phyloP scores from a whole-genome alignment of 2,113 vertebrate species.

The Rhegmatorhina hoffmannsi region DNA sequence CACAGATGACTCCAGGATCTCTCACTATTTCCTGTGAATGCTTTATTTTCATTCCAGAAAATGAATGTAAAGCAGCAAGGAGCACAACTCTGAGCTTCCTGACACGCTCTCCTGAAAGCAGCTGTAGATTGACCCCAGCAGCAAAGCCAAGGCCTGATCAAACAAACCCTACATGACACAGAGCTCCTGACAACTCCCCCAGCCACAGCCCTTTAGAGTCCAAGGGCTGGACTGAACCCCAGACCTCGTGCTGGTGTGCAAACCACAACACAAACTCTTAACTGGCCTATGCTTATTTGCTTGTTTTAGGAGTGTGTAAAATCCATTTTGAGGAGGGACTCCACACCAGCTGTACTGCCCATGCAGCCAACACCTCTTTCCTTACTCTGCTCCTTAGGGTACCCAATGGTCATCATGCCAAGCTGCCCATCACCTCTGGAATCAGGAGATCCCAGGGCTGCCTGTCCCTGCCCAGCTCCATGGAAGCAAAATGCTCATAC shows the following conservation, averaged over 20 bases:
- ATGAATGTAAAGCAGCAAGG: background rate
- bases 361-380: accelerated
- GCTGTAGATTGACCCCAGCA: accelerated
- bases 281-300: accelerated
- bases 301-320: background rate
- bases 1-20: background rate
- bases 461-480: background rate
- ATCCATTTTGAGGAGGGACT: background rate
- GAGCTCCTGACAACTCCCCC: background rate
- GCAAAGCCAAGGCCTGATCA: background rate
- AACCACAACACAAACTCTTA: background rate
- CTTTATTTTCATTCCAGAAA: background rate
- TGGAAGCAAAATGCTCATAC: accelerated
- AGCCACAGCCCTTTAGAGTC: background rate
- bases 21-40: accelerated
- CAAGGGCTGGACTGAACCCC: background rate
- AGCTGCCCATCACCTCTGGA: accelerated
- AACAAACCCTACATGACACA: accelerated
- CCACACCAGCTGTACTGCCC: accelerated
- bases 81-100: background rate
- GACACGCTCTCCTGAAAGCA: background rate
- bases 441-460: accelerated
- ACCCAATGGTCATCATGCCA: accelerated
- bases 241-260: accelerated
- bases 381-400: accelerated